Conservation (phyloP, 2,113 vertebrate species). For the Phodopus roborovskii region DNA sequence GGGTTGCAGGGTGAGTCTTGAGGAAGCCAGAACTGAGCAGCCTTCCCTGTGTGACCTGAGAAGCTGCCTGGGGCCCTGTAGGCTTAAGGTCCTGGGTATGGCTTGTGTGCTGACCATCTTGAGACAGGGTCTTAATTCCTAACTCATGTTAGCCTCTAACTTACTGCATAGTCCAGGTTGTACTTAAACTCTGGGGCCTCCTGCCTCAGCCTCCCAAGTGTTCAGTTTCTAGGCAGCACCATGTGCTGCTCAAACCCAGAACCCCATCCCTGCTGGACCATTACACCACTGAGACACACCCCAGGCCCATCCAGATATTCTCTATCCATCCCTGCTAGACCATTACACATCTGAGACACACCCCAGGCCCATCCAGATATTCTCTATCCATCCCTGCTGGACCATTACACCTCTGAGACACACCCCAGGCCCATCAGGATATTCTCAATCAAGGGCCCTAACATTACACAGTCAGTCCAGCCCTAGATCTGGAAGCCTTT, state of each 20-base stretch:
- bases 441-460: neutral
- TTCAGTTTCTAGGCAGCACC: neutral
- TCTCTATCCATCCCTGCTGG: neutral
- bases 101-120: neutral
- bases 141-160: neutral
- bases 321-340: neutral
- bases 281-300: neutral
- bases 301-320: neutral
- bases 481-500: neutral
- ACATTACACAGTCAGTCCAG: neutral
- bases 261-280: neutral
- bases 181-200: neutral
- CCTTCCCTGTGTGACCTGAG: neutral
- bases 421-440: neutral
- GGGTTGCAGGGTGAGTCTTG: neutral
- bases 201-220: neutral
- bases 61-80: accelerated
- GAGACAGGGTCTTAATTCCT: neutral
- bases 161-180: neutral
- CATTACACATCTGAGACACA: neutral
- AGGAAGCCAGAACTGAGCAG: neutral
- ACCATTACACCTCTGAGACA: neutral
- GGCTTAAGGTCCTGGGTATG: accelerated
- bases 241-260: neutral
- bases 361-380: neutral